Evolutionary conservation across 2,113 vertebrate species (phyloP).

Genomic region (Formicarius rufipectus): DNA sequence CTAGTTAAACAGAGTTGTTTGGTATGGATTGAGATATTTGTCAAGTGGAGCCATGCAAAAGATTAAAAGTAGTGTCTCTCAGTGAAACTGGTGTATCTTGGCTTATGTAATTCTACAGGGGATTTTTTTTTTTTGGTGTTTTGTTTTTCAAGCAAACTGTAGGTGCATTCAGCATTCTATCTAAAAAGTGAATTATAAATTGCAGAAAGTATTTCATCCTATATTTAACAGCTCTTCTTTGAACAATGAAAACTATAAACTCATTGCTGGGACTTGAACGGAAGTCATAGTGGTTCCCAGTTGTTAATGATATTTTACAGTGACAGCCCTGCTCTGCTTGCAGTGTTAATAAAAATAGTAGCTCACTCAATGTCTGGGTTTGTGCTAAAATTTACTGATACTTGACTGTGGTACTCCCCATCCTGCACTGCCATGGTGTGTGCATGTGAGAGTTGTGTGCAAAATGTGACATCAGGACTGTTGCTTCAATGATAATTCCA

Average conservation of each 20-base stretch:
- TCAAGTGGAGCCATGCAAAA: constrained; percentile 11
- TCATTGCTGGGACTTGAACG: neutral
- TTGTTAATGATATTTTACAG: constrained; percentile 37
- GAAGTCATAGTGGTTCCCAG: neutral
- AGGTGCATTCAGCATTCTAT: constrained; percentile 23
- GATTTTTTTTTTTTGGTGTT: neutral
- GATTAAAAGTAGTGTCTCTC: neutral
- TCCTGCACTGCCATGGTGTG: neutral
- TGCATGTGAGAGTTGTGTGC: neutral
- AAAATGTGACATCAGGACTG: neutral
- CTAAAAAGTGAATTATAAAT: constrained; percentile 22
- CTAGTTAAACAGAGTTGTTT: neutral
- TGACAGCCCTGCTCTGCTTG: neutral
- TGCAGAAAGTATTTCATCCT: constrained; percentile 27
- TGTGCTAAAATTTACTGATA: neutral
- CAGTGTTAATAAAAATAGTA: constrained; percentile 7
- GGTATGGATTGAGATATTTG: neutral
- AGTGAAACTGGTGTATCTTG: neutral
- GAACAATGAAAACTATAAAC: neutral
- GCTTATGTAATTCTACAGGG: neutral
- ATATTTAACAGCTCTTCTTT: constrained; percentile 45
- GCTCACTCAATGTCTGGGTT: neutral
- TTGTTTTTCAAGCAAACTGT: neutral
- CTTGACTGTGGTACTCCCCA: neutral
- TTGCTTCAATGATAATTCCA: neutral